Conservation (phyloP, 2,888 invertebrate genomes). For the Orchesella flavescens region DNA sequence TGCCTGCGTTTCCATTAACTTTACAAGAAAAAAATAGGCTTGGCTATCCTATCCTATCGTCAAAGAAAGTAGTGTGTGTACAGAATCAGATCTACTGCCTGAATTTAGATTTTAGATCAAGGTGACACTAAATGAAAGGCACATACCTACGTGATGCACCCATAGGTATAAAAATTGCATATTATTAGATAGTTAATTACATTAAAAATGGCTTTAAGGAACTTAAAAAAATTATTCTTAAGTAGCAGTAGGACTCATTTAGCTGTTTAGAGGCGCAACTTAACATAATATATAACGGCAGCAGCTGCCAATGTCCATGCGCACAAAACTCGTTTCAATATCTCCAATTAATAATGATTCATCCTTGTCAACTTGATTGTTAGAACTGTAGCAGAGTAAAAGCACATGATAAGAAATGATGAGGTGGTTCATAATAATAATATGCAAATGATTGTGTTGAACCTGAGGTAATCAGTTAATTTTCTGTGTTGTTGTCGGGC, state of each 20-base stretch:
- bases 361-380: slow-evolving; percentile 27
- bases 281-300: neutral
- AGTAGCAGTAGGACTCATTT: neutral
- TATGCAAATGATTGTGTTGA: slow-evolving; percentile 10
- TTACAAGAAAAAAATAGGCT: too few species aligned
- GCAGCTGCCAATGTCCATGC: neutral
- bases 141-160: too few species aligned
- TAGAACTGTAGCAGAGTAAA: neutral
- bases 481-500: neutral
- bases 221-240: slow-evolving; percentile 8
- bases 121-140: slow-evolving; percentile 16
- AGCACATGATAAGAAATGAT: neutral
- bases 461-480: slow-evolving; percentile 26
- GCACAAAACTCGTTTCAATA: too few species aligned
- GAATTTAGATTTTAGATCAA: slow-evolving; percentile 46
- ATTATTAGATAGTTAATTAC: slow-evolving; percentile 34
- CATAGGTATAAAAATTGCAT: too few species aligned
- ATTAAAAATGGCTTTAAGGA: slow-evolving; percentile 48
- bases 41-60: too few species aligned
- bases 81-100: neutral
- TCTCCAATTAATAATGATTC: neutral
- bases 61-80: neutral
- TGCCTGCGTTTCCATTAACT: neutral
- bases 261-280: too few species aligned
- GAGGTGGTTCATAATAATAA: neutral